These are phyloP conservation scores for Tetheella fluctuosa DNA, from an alignment of 2,888 invertebrate genomes.

Conservation along the genomic window DNA sequence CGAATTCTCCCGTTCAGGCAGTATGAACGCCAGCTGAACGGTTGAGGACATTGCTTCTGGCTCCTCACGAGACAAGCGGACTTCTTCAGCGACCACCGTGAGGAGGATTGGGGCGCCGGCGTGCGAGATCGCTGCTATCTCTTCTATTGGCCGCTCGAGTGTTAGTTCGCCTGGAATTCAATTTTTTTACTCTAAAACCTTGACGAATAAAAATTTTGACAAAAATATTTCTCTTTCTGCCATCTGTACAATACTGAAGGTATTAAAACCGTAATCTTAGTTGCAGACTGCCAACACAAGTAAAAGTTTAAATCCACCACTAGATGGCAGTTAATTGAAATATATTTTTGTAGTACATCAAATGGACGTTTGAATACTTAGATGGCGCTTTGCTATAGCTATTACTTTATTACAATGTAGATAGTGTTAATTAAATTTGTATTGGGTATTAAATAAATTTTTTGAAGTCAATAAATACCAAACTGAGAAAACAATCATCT, in stretches of 20 bases:
- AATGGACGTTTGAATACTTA: not conserved
- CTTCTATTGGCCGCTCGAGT: constrained; percentile 88
- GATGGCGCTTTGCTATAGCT: not conserved
- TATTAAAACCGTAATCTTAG: too few relatives aligned
- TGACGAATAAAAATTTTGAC: too few relatives aligned
- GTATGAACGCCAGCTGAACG: constrained; percentile 92
- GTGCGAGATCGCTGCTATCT: constrained; percentile 91
- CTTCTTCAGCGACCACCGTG: constrained; percentile 94
- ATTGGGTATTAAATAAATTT: too few relatives aligned
- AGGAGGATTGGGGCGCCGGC: constrained; percentile 93
- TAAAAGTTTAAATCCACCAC: not conserved
- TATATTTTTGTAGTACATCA: not conserved
- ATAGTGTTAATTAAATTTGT: too few relatives aligned
- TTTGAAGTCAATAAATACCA: too few relatives aligned
- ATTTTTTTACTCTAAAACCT: not conserved
- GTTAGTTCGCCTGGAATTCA: constrained; percentile 68
- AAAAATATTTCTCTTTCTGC: not conserved
- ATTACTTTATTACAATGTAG: too few relatives aligned
- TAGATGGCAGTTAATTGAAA: not conserved
- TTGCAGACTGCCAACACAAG: too few relatives aligned
- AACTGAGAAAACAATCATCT: too few relatives aligned
- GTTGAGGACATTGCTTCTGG: constrained; percentile 92
- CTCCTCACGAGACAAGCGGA: constrained; percentile 88
- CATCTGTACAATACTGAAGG: not conserved
- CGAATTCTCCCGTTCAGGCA: constrained; percentile 90